These are phyloP conservation scores for Lineus longissimus DNA, from an alignment of 1,140 invertebrate species.

Conservation along the genomic window DNA sequence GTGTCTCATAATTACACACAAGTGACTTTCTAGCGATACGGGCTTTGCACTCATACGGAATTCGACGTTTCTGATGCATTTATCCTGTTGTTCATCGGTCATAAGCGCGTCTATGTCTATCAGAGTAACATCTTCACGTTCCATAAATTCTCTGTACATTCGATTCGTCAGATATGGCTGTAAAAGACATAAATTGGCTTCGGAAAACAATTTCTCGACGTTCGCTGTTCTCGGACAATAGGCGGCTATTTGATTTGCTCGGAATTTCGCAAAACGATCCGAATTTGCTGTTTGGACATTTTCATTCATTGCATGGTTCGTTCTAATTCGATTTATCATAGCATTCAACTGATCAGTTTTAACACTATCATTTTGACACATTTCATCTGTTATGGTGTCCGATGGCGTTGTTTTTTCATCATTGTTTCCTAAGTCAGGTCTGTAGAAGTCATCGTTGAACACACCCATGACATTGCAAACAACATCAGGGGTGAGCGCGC, in stretches of 20 bases:
- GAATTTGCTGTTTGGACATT: not conserved
- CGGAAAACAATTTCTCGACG: constrained; percentile 5
- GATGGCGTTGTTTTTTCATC: not conserved
- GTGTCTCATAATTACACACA: constrained; percentile 3
- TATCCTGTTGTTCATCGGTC: not conserved
- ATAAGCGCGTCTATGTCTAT: not conserved
- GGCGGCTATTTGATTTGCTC: constrained; percentile 1
- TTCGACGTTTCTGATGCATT: constrained; percentile 8
- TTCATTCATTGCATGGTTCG: constrained; percentile 5
- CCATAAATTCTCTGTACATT: not conserved
- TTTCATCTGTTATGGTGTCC: not conserved
- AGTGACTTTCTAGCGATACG: not conserved
- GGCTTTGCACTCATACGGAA: constrained; percentile 8
- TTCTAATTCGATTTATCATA: not conserved
- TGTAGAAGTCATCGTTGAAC: constrained; percentile 7
- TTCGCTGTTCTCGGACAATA: constrained; percentile 4
- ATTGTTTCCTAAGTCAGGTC: not conserved
- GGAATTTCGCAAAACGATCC: not conserved
- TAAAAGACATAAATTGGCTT: constrained; percentile 4
- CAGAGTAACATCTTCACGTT: not conserved
- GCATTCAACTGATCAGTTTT: not conserved
- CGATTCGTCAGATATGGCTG: not conserved
- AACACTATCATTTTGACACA: not conserved
- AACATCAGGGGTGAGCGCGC: not conserved
- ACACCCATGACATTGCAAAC: constrained; percentile 4